These are phyloP conservation scores for Barnardius zonarius DNA, from an alignment of 2,113 vertebrate genomes.

Conservation along the genomic window DNA sequence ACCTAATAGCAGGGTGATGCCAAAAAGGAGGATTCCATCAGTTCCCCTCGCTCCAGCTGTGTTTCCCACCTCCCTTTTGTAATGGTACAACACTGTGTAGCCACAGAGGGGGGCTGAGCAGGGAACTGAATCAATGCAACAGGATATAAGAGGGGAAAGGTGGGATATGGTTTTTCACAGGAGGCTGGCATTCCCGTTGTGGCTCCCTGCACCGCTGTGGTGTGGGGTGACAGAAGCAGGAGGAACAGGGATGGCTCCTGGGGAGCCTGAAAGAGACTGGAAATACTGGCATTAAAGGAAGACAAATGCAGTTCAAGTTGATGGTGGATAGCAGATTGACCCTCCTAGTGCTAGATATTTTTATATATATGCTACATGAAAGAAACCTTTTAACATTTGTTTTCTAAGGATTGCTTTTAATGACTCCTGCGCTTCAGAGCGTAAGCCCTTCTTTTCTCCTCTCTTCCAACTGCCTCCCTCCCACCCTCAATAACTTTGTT, in stretches of 20 bases:
- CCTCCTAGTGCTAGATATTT: neutral
- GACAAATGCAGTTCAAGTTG: neutral
- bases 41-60: neutral
- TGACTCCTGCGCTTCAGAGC: neutral
- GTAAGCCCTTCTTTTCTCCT: neutral
- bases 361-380: neutral
- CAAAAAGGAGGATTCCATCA: neutral
- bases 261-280: neutral
- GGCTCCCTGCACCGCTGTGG: neutral
- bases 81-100: neutral
- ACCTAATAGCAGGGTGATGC: neutral
- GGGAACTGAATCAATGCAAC: neutral
- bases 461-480: neutral
- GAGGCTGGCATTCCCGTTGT: neutral
- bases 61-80: neutral
- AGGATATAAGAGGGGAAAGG: neutral
- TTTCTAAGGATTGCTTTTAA: constrained; percentile 25
- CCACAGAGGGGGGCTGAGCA: neutral
- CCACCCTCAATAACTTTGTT: neutral
- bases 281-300: neutral
- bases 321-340: neutral
- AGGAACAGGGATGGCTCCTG: neutral
- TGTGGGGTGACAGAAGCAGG: neutral
- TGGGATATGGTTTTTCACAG: neutral
- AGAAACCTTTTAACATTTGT: constrained; percentile 2